Conservation (phyloP, 2,797 vertebrate genomes). For the Taeniopygia guttata region DNA sequence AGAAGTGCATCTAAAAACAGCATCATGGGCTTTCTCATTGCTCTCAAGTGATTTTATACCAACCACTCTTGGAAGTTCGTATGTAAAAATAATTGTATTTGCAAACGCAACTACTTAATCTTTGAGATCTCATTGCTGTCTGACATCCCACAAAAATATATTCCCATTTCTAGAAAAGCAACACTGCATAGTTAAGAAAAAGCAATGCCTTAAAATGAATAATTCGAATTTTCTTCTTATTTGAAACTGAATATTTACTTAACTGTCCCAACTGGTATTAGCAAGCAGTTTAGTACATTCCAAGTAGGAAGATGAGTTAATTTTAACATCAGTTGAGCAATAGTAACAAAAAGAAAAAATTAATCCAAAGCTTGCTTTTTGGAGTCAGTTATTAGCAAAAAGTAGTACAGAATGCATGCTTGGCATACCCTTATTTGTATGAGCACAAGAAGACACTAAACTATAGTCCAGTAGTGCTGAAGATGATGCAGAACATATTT, state of each 20-base stretch:
- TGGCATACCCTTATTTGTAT: conserved; percentile 78
- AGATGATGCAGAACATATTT: conserved; percentile 68
- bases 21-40: not conserved
- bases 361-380: conserved; percentile 2
- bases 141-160: not conserved
- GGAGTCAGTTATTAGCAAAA: conserved; percentile 48
- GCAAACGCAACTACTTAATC: not conserved
- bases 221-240: not conserved
- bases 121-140: not conserved
- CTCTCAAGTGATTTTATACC: not conserved
- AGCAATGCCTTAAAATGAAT: not conserved
- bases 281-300: conserved; percentile 17
- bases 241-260: not conserved
- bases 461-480: conserved; percentile 68
- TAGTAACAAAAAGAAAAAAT: not conserved
- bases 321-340: not conserved
- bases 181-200: not conserved
- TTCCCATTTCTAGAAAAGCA: not conserved
- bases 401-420: conserved; percentile 49
- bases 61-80: not conserved
- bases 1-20: conserved; percentile 20
- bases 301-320: conserved; percentile 28
- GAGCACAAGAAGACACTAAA: conserved; percentile 60
- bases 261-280: not conserved
- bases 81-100: not conserved